These are phyloP conservation scores for Pristionchus fissidentatus DNA, from an alignment of 2,888 invertebrate genomes.

Conservation along the genomic window DNA sequence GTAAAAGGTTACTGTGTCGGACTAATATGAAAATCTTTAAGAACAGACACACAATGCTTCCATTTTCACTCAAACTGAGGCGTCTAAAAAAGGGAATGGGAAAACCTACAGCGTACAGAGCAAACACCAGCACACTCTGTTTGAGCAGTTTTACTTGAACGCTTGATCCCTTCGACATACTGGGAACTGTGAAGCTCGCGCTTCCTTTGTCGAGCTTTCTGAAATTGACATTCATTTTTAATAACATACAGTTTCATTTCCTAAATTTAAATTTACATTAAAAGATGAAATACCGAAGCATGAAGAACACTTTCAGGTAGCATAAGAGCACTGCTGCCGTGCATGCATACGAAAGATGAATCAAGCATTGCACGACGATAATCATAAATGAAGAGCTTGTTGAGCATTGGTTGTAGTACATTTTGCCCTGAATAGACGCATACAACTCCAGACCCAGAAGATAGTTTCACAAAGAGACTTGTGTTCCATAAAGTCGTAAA, in stretches of 20 bases:
- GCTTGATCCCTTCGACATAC: not conserved
- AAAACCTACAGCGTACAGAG: not conserved
- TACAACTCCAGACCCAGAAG: too few species aligned
- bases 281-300: not conserved
- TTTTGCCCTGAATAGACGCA: not conserved
- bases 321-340: not conserved
- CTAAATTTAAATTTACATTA: too few species aligned
- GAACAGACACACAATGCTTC: too few species aligned
- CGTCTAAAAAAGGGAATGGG: too few species aligned
- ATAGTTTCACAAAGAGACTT: too few species aligned
- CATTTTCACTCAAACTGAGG: too few species aligned
- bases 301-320: not conserved
- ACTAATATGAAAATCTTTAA: too few species aligned
- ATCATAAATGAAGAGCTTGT: not conserved
- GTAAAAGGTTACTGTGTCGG: too few species aligned
- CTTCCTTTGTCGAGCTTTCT: too few species aligned
- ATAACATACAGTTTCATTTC: too few species aligned
- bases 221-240: too few species aligned
- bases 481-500: not conserved
- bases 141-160: not conserved
- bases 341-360: constrained; percentile 13
- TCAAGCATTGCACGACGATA: not conserved
- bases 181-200: not conserved
- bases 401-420: constrained; percentile 24
- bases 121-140: not conserved